These are phyloP conservation scores for Octodonta nipae DNA, from an alignment of 2,888 invertebrate genomes.

Conservation along the genomic window DNA sequence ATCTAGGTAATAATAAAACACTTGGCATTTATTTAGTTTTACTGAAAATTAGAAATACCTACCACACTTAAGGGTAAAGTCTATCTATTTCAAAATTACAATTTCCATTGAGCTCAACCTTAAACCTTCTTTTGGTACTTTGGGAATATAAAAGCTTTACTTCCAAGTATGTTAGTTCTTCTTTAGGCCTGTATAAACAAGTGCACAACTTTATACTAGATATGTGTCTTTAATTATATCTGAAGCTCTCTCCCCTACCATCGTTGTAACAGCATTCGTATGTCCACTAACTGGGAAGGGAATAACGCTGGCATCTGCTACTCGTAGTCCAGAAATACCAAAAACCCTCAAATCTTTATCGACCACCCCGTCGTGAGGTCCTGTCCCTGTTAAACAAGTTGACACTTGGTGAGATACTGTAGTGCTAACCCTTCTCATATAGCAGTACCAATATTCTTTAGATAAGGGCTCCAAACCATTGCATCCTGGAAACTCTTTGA, in stretches of 20 bases:
- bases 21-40: no score
- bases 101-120: no score
- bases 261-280: slow-evolving; percentile 51
- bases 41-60: no score
- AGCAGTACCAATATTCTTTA: slow-evolving; percentile 56
- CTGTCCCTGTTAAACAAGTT: slow-evolving; percentile 56
- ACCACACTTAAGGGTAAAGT: no score
- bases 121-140: no score
- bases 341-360: slow-evolving; percentile 46
- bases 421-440: slow-evolving; percentile 37
- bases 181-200: no score
- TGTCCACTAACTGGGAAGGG: slow-evolving; percentile 49
- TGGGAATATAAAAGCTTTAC: no score
- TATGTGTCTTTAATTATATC: slow-evolving; percentile 53
- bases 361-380: slow-evolving; percentile 43
- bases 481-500: slow-evolving; percentile 30
- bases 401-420: slow-evolving; percentile 42
- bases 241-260: slow-evolving; percentile 55
- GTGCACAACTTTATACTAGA: no score
- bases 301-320: slow-evolving; percentile 52
- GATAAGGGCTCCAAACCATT: slow-evolving; percentile 36
- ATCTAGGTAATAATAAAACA: no score
- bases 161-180: no score
- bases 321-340: slow-evolving; percentile 43
- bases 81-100: no score